A percentile compares a stretch with the other conserved stretches of the same genome.
Conservation (phyloP, 2,797 vertebrate species). For the Masticophis lateralis region DNA sequence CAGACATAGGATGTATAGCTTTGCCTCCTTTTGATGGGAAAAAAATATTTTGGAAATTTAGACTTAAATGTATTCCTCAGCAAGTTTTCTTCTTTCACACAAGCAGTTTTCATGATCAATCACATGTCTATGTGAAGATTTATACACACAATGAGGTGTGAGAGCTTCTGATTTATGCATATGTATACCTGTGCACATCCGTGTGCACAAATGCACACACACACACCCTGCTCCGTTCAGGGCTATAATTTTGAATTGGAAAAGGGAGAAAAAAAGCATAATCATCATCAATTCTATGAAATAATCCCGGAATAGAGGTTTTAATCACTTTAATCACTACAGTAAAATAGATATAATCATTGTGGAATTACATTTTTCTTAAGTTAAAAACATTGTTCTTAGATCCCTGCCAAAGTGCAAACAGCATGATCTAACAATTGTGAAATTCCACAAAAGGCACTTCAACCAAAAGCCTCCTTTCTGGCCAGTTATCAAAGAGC, state of each 20-base stretch:
- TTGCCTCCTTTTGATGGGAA: neutral
- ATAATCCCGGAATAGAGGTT: neutral
- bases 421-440: neutral
- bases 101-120: neutral
- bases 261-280: neutral
- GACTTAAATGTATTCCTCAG: neutral
- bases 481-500: neutral
- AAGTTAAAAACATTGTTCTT: neutral
- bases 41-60: neutral
- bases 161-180: neutral
- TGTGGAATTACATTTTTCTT: neutral
- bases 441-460: neutral
- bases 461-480: neutral
- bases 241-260: neutral
- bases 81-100: neutral
- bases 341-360: neutral
- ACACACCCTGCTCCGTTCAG: fast-evolving
- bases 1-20: neutral
- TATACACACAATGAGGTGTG: neutral
- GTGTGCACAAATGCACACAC: fast-evolving
- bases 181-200: neutral
- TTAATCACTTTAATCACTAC: neutral
- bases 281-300: neutral
- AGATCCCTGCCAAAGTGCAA: neutral
- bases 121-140: neutral